Evolutionary conservation across 2,797 vertebrate species (phyloP), one percentile per base, ranked within the genome.

Genomic region (Leuciscus waleckii): DNA sequence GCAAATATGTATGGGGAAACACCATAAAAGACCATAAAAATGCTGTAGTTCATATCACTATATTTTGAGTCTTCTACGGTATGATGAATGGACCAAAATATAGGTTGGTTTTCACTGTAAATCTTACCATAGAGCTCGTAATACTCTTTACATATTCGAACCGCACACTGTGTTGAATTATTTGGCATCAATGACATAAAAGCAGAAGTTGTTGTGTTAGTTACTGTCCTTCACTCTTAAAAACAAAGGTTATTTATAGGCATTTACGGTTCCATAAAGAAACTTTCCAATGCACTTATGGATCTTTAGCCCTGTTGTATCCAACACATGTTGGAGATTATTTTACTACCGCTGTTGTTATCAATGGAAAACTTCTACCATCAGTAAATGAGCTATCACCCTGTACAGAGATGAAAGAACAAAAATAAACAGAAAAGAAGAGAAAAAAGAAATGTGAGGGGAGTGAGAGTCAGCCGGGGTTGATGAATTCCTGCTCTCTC

Each of bases 401-500:
- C 26, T 61, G 39, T 23, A 23, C 49, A n/a, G 39, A 39, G 32
- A 56, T n/a, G 32, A 76, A 37, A 76, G 49, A 37, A 16, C 37
- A 32, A 82, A 65, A 32, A 17, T 46, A 61, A 69, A 32, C 23
- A n/a, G 58, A 65, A 83, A 75, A 75, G 41, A 41, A 37, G 17
- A 19, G 5, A 21, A 21, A 32, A 61, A 71, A 74, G 7, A 39
- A 75, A 61, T 1, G 41, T 67, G 41, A 35, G 29, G 41, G 14
- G 41, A 74, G 81, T 19, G 9, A 49, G 37, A 84, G 82, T 78
- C 82, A 69, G 46, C 74, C 21, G 29, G 67, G 84, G 85, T 74
- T 90, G 71, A 78, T 84, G 81, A 88, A 82, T 84, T 84, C 75
- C 32, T 61, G 85, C 65, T 80, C 87, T 69, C 63, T 51, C 41